Percentiles rank a stretch among this genome's conserved stretches.
These are phyloP conservation scores for Carlito syrichta DNA, from an alignment of 2,113 vertebrate genomes.

Conservation along the genomic window DNA sequence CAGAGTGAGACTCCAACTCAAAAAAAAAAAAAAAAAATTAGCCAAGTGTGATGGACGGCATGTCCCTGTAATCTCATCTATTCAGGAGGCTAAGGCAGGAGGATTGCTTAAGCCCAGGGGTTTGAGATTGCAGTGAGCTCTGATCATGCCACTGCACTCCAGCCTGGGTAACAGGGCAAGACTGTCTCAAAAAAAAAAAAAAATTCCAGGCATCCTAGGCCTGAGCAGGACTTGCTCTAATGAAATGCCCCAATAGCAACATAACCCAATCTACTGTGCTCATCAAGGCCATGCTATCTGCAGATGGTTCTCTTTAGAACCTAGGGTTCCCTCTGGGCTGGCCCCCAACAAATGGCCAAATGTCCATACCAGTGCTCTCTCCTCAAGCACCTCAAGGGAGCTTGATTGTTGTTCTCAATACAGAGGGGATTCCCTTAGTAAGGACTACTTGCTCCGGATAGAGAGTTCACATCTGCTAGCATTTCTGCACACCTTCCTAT, in stretches of 20 bases:
- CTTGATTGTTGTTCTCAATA: not conserved
- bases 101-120: too few relatives aligned
- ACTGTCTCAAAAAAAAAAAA: too few relatives aligned
- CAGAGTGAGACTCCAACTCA: too few relatives aligned
- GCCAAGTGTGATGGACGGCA: too few relatives aligned
- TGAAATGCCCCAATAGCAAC: not conserved
- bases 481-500: not conserved
- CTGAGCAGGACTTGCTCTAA: not conserved
- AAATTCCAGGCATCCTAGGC: not conserved
- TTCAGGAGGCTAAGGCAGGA: too few relatives aligned
- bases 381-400: not conserved
- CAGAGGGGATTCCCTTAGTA: not conserved
- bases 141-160: too few relatives aligned
- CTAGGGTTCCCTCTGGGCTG: not conserved
- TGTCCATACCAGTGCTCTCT: rapidly evolving
- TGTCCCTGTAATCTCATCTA: too few relatives aligned
- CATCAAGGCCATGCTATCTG: not conserved
- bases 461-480: not conserved
- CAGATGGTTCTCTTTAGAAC: not conserved
- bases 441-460: not conserved
- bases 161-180: too few relatives aligned
- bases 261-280: too few relatives aligned
- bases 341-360: not conserved
- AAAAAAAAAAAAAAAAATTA: too few relatives aligned
- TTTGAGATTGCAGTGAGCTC: too few relatives aligned